These are phyloP conservation scores for Heliopora coerulea DNA, from an alignment of 92 coral and sea anemone genomes.

Conservation along the genomic window DNA sequence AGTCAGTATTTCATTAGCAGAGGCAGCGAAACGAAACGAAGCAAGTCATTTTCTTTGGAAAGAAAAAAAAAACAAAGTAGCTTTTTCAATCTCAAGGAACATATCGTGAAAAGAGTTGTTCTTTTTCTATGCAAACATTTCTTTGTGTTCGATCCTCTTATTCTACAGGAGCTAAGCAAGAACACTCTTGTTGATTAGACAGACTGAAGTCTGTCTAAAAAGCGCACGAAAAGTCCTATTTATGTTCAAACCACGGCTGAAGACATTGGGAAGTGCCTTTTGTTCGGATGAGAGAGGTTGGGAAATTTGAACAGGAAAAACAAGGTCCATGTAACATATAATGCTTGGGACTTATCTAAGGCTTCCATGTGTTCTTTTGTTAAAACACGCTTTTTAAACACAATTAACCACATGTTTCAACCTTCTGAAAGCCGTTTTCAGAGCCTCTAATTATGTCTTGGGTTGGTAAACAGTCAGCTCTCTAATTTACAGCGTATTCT, in stretches of 20 bases:
- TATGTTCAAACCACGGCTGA: neutral
- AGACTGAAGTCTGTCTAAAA: neutral
- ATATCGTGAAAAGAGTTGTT: too few species aligned
- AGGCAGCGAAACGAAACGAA: too few species aligned
- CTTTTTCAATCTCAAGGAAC: too few species aligned
- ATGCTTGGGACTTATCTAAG: slow-evolving; percentile 29
- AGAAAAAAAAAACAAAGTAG: too few species aligned
- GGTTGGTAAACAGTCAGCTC: neutral
- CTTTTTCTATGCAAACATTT: too few species aligned
- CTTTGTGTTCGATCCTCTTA: too few species aligned
- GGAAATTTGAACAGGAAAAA: too few species aligned
- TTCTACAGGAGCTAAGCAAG: too few species aligned
- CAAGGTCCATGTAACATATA: neutral
- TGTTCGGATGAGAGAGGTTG: neutral
- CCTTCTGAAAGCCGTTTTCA: neutral
- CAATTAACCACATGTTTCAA: slow-evolving; percentile 38
- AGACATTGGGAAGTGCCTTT: slow-evolving; percentile 8
- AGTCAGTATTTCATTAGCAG: too few species aligned
- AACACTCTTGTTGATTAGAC: too few species aligned
- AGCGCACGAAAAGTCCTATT: neutral
- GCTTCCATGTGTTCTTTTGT: slow-evolving; percentile 38
- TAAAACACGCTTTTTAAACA: slow-evolving; percentile 44
- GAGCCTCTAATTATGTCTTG: neutral
- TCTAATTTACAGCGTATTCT: neutral
- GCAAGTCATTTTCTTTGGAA: too few species aligned